Evolutionary conservation across 2,888 invertebrate species (phyloP).

Genomic region (Drepanosiphum platanoidis): DNA sequence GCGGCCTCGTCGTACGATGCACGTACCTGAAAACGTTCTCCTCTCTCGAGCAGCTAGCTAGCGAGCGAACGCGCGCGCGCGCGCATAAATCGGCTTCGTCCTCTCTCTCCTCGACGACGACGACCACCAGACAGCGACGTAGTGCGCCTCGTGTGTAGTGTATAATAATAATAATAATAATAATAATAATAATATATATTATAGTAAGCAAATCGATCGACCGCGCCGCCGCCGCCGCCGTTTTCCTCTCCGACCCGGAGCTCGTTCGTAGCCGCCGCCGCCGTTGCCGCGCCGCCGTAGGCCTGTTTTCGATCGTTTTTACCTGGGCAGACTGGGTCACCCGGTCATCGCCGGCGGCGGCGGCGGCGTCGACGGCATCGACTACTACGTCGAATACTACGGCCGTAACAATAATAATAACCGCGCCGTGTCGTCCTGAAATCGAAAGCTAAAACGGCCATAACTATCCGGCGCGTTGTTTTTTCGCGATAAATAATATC

Average conservation of each 20-base stretch:
- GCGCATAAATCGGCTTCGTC: neutral
- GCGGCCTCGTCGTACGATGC: neutral
- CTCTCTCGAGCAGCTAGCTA: neutral
- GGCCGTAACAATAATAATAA: slow-evolving; percentile 6
- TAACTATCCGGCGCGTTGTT: too few species aligned
- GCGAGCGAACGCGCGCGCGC: too few species aligned
- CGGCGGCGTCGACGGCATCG: neutral
- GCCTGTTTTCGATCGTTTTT: slow-evolving; percentile 61
- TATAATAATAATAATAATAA: slow-evolving; percentile 2
- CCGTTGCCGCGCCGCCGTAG: slow-evolving; percentile 43
- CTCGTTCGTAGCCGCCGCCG: slow-evolving; percentile 34
- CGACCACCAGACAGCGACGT: slow-evolving; percentile 12
- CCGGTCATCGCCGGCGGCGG: slow-evolving; percentile 51
- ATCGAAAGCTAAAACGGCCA: too few species aligned
- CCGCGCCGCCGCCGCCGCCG: neutral
- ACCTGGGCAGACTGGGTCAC: slow-evolving; percentile 61
- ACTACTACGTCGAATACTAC: neutral
- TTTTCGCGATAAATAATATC: too few species aligned
- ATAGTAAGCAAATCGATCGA: slow-evolving; percentile 39
- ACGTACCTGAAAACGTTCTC: slow-evolving; percentile 45
- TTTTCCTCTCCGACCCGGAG: slow-evolving; percentile 19
- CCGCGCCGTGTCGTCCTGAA: too few species aligned
- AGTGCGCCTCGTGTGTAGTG: neutral
- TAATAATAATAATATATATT: neutral
- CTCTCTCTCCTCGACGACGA: too few species aligned